Base-by-base conservation (phyloP, 2,113 vertebrate species). In the Corythornis vintsioides region DNA sequence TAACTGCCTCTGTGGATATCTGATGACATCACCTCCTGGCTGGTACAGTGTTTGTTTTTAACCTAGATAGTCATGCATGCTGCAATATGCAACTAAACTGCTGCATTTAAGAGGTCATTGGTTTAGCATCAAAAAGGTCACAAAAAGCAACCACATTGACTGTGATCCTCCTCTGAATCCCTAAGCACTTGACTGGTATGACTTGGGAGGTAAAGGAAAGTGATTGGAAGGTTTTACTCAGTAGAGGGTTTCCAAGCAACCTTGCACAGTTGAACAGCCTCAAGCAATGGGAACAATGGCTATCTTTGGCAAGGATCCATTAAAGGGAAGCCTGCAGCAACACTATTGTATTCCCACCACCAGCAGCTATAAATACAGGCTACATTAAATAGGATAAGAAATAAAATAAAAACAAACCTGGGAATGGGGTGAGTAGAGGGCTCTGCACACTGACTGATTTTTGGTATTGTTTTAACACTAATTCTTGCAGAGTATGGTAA, bases 181-280 rank as follows among this genome's bases (percentile, higher is more conserved):
- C 89, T 89, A 92, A 93, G 91, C 77, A 70, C 78, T 87, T 63
- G 7, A 64, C 86, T n/a, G 53, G 16, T 91, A 72, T 90, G 85
- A 90, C 89, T 89, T 89, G 76, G 92, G 96, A 97, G 93, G 95
- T 79, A 90, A 78, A 94, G 83, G 71, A 73, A 94, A 97, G 72
- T 40, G 92, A 91, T 72, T 96, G 92, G 73, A 97, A 95, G 93
- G 92, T 84, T 96, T 81, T 83, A 77, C 83, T 74, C 63, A 35
- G 92, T 64, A 77, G 94, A 92, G 79, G 93, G 84, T 96, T 97
- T 98, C 97, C 91, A 97, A 95, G 97, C 97, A 98, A 98, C 97
- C 92, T 96, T 69, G 83, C 95, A 96, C 95, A 97, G 96, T 53
- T 92, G 95, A 98, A 89, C 96, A 94, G 96, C 94, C 96, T 95